A percentile compares a stretch with the other conserved stretches of the same genome.
Conservation (phyloP, 2,113 vertebrate species). For the Gopherus evgoodei region DNA sequence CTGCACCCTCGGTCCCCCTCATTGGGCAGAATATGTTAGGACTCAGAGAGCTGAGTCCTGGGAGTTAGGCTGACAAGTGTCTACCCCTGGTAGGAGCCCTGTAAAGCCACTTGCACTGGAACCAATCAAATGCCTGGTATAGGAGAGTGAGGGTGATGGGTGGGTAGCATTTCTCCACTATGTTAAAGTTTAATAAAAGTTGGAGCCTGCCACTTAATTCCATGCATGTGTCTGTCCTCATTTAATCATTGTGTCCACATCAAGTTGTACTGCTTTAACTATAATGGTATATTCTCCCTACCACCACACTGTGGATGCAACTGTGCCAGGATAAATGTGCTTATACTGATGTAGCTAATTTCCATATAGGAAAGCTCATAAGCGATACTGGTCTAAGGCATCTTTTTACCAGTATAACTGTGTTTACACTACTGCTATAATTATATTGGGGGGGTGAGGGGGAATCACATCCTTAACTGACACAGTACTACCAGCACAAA, state of each 20-base stretch:
- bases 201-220: neutral
- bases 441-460: neutral
- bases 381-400: rapidly evolving
- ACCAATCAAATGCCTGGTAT: neutral
- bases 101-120: neutral
- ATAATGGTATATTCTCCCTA: neutral
- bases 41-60: neutral
- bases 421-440: rapidly evolving
- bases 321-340: rapidly evolving
- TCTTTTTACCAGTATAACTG: neutral
- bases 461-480: neutral
- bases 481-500: neutral
- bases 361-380: rapidly evolving
- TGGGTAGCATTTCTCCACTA: neutral
- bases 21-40: neutral
- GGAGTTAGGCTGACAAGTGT: neutral
- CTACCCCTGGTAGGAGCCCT: neutral
- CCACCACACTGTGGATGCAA: neutral
- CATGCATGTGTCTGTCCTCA: neutral
- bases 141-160: neutral
- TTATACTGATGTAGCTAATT: rapidly evolving
- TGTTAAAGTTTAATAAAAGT: neutral
- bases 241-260: neutral
- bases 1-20: neutral
- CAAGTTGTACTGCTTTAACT: neutral